phyloP scores from a whole-genome alignment of 2,797 vertebrate species.

The Paramormyrops hopkinsi region DNA sequence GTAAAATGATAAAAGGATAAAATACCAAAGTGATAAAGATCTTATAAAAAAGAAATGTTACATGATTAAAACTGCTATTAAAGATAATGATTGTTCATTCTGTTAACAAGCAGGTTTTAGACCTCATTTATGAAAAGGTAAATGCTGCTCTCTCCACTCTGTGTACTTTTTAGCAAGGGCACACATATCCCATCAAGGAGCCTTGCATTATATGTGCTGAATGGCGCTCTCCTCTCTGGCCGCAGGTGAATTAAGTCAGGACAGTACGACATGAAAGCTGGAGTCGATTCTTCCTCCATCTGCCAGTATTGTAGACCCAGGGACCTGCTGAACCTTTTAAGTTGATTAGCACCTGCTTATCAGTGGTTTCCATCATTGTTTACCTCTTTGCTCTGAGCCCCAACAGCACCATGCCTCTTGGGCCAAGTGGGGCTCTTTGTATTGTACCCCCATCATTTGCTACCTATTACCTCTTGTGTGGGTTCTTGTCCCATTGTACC shows the following conservation, averaged over 20 bases:
- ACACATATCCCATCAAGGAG: constrained; percentile 36
- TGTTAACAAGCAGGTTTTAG: constrained; percentile 25
- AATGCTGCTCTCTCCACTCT: constrained; percentile 26
- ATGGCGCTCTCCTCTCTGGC: constrained; percentile 37
- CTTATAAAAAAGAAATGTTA: neutral
- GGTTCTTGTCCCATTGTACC: constrained; percentile 26
- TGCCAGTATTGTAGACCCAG: constrained; percentile 41
- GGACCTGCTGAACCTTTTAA: constrained; percentile 54
- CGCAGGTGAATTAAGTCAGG: constrained; percentile 40
- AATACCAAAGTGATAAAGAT: neutral
- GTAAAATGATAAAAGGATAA: neutral
- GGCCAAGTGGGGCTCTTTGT: constrained; percentile 33
- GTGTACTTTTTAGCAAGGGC: constrained; percentile 33
- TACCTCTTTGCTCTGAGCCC: constrained; percentile 22
- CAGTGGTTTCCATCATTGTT: constrained; percentile 29
- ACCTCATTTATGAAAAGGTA: constrained; percentile 30
- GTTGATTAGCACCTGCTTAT: constrained; percentile 53
- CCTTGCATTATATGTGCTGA: constrained; percentile 33
- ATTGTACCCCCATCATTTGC: constrained; percentile 30
- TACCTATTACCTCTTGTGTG: constrained; percentile 24
- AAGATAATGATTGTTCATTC: neutral
- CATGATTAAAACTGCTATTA: neutral
- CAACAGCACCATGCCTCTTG: constrained; percentile 11
- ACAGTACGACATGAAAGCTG: constrained; percentile 22
- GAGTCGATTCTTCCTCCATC: constrained; percentile 22